These are phyloP conservation scores for Hyposoter didymator DNA, from an alignment of 2,888 invertebrate genomes.

Conservation along the genomic window DNA sequence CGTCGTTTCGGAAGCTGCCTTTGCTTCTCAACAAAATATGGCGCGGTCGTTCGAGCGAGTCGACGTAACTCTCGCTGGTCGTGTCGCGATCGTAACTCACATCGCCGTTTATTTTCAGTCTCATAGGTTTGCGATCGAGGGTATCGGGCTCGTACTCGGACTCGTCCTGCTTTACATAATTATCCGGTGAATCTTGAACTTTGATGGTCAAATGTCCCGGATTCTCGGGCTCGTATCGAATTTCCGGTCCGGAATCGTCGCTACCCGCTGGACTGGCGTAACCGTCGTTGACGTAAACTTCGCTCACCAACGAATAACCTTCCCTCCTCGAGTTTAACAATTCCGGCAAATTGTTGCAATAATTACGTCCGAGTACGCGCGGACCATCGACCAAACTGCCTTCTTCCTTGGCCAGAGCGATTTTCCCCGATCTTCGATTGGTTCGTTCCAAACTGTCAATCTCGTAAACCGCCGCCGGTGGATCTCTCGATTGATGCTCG, in stretches of 20 bases:
- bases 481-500: constrained; percentile 70
- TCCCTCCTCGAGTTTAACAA: constrained; percentile 84
- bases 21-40: constrained; percentile 89
- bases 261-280: constrained; percentile 86
- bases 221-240: constrained; percentile 87
- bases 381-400: too few species aligned
- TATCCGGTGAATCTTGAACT: constrained; percentile 92
- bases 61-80: constrained; percentile 84
- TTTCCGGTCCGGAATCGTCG: constrained; percentile 85
- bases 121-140: constrained; percentile 91
- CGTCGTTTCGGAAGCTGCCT: constrained; percentile 89
- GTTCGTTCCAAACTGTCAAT: constrained; percentile 82
- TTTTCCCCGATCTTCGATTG: constrained; percentile 77
- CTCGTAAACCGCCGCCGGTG: constrained; percentile 75
- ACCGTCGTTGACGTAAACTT: constrained; percentile 92
- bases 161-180: constrained; percentile 91
- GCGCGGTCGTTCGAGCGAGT: constrained; percentile 86
- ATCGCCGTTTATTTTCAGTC: constrained; percentile 83
- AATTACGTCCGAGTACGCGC: constrained; percentile 72
- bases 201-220: constrained; percentile 94
- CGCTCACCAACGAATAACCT: constrained; percentile 90
- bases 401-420: not conserved
- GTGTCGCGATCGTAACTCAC: constrained; percentile 82
- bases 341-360: constrained; percentile 85
- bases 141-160: constrained; percentile 95